Base-by-base conservation (phyloP, 1,140 invertebrate genomes). In the Achatina immaculata region DNA sequence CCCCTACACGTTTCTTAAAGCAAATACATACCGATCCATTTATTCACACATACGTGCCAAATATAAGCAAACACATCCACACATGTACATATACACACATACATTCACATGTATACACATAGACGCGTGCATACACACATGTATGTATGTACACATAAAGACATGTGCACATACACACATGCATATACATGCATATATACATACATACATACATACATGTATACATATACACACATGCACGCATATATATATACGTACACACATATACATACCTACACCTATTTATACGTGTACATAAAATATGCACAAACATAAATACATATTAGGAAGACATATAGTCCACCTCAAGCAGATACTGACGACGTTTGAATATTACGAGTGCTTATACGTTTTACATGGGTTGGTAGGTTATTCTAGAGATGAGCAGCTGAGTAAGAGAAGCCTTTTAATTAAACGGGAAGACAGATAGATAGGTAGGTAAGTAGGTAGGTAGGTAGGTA, bases 241-340 rank as follows among this genome's bases (percentile, higher is more conserved):
- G 58, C 16, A 19, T 34, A 55, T 31, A 58, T 48, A 19, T 48
- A 58, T n/a, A 58, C 74, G 58, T 48, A 76, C 74, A 76, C 51
- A 76, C 48, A 58, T 45, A 76, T 34, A 76, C 74, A 58, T 34
- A 9, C 74, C 21, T 45, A 76, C 74, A 58, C 45, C 19, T 42
- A 74, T 42, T 19, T 19, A 74, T 42, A 74, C 45, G n/a, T n/a
- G n/a, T n/a, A n/a, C n/a, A n/a, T n/a, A n/a, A n/a, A n/a, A n/a
- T n/a, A n/a, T n/a, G n/a, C n/a, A n/a, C n/a, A n/a, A n/a, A n/a
- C n/a, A n/a, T n/a, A n/a, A n/a, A n/a, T n/a, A n/a, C n/a, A n/a
- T n/a, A n/a, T n/a, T n/a, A n/a, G n/a, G n/a, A n/a, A n/a, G n/a
- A n/a, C n/a, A n/a, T n/a, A n/a, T n/a, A n/a, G n/a, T n/a, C n/a